A percentile compares a stretch with the other conserved stretches of the same genome.
Conservation (phyloP, 30 jellyfish, hydroid and myxozoan genomes). For the Clytia hemisphaerica region DNA sequence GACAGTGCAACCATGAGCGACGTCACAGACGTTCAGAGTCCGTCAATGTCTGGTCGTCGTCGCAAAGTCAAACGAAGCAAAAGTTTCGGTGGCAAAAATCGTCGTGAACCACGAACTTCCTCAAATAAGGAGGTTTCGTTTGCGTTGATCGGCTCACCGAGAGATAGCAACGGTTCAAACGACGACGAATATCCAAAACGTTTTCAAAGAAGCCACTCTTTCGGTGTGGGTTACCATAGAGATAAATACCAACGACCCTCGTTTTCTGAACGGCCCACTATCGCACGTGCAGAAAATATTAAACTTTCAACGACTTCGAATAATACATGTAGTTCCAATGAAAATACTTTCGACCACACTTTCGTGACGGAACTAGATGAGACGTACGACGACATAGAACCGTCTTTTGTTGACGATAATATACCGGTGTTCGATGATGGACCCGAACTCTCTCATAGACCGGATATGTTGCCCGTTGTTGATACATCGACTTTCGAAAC, state of each 20-base stretch:
- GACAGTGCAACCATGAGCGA: neutral
- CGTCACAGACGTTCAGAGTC: neutral
- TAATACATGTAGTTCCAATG: neutral
- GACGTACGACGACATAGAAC: neutral
- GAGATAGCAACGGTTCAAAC: no score
- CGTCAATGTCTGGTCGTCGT: neutral
- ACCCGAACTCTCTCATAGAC: no score
- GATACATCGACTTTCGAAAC: neutral
- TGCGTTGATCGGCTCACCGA: conserved; percentile 28
- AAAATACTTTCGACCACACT: no score
- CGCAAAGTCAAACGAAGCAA: conserved; percentile 10
- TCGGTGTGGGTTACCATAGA: conserved; percentile 15
- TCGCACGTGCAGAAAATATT: neutral
- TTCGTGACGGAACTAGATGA: conserved; percentile 4
- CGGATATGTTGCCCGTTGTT: neutral
- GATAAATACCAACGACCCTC: neutral
- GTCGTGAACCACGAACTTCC: conserved; percentile 6
- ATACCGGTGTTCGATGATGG: no score
- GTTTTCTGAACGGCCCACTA: neutral
- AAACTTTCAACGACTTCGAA: neutral
- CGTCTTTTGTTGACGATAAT: conserved; percentile 11
- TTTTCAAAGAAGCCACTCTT: conserved; percentile 6
- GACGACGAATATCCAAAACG: no score
- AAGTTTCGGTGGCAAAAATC: conserved; percentile 22
- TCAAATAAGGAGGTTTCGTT: conserved; percentile 17